Evolutionary conservation across 1,140 invertebrate genomes (phyloP), one percentile per base, ranked within the genome.

Genomic region (Drosophila pandora): DNA sequence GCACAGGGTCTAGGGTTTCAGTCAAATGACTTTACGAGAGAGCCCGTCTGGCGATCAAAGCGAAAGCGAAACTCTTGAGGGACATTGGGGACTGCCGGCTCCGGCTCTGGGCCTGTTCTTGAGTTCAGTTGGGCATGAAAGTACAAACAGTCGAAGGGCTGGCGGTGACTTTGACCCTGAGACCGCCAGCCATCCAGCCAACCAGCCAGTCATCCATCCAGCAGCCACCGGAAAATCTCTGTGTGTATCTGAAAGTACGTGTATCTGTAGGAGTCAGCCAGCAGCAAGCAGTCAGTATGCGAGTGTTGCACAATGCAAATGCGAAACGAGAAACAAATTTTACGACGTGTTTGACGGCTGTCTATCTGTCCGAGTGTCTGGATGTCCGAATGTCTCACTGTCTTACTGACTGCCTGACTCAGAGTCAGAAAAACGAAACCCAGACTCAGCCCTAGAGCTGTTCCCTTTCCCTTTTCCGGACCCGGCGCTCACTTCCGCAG

Each of bases 291-390:
- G 30, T 60, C 47, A 28, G 48, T 25, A 59, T 54, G 45, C 64
- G 63, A 52, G 47, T 53, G 80, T 79, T 87, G 78, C 79, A 88
- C 82, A 82, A 88, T 87, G 82, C 82, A 88, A 88, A 87, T 87
- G 75, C 78, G 60, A 87, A 79, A 79, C 83, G 75, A 88, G 82
- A 88, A 85, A 88, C 83, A 82, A 69, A 88, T 87, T 85, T 87
- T 88, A 87, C 83, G 83, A 87, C 79, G 79, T 88, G 83, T 89
- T 87, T 88, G 82, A 87, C 71, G 74, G 75, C 78, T 88, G 78
- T 88, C 81, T 67, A 52, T 69, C 34, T 59, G 41, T 67, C 60
- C 43, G 37, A 57, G 39, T 48, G 57, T 61, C 71, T 32, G 55
- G 61, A 32, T 63, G 43, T 67, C 68, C 45, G 39, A 62, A 32